phyloP scores from a whole-genome alignment of 2,113 vertebrate genomes.

The Macquaria australasica region DNA sequence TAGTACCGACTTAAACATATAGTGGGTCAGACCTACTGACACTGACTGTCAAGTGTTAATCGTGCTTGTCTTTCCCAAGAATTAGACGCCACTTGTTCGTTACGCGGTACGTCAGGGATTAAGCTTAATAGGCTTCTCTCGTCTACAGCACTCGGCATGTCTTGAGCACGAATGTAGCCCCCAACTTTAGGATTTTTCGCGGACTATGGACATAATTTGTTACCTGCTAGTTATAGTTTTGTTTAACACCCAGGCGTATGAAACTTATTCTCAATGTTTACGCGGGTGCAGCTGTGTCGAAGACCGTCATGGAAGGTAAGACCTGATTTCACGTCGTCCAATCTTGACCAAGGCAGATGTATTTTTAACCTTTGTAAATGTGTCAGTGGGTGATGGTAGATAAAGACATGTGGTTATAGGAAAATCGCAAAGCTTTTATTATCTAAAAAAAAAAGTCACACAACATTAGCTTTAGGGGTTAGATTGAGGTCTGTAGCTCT shows the following conservation, averaged over 20 bases:
- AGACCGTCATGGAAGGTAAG: slow-evolving; percentile 91
- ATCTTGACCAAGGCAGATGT: not conserved
- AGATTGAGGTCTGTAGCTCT: not conserved
- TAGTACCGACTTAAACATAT: not conserved
- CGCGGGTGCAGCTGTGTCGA: slow-evolving; percentile 88
- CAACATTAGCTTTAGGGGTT: not conserved
- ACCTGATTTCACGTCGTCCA: slow-evolving; percentile 9
- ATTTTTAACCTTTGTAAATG: slow-evolving; percentile 28
- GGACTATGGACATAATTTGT: slow-evolving; percentile 88
- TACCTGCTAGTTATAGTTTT: slow-evolving; percentile 82
- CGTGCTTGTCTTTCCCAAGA: slow-evolving; percentile 49
- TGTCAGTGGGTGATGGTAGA: slow-evolving; percentile 23
- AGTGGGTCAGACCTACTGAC: slow-evolving; percentile 31
- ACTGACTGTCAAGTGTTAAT: slow-evolving; percentile 42
- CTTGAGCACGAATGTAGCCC: slow-evolving; percentile 80
- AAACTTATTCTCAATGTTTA: slow-evolving; percentile 81
- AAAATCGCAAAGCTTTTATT: not conserved
- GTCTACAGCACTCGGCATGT: slow-evolving; percentile 77
- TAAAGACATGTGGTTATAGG: not conserved
- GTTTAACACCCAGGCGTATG: slow-evolving; percentile 59
- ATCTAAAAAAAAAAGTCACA: not conserved
- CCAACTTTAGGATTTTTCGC: slow-evolving; percentile 73
- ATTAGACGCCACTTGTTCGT: slow-evolving; percentile 64
- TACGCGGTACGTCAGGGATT: slow-evolving; percentile 83
- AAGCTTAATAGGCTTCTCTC: slow-evolving; percentile 89